Evolutionary conservation across 2,888 invertebrate genomes (phyloP), one percentile per base, ranked within the genome.

Genomic region (Nebria salina): DNA sequence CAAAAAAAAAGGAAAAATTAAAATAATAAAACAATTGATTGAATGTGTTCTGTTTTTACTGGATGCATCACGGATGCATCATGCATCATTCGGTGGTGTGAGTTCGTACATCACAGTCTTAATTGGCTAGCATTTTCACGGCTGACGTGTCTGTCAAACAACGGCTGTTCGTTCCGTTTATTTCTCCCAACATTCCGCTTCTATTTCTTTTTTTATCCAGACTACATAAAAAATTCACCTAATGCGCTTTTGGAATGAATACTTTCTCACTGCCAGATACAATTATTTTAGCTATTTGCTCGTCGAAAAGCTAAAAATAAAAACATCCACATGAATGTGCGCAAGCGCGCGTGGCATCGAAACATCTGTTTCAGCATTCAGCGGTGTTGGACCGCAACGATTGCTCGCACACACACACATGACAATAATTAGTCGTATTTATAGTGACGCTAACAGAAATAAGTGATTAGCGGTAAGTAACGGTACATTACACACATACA

Each of bases 241-340:
- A 20, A 70, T 54, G 54, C 54, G 54, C 54, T 54, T 54, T 54
- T 54, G 54, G 70, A 70, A 70, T 34, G 70, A 70, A 26, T 70
- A 64, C 64, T 77, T 64, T 73, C 65, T 78, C 72, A 72, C 78
- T 82, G 86, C 83, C 86, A 84, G 82, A 83, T 85, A 85, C 86
- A 86, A 87, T 87, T 86, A 87, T 87, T 86, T 85, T 85, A 86
- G 84, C 85, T 86, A 86, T 87, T 87, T 85, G 85, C 85, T 13
- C 54, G 54, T 54, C 84, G 75, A 70, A 26, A 76, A 76, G 76
- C 85, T 83, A 85, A 85, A 84, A 85, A 85, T 85, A 84, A 84
- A 79, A 83, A 78, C 82, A 76, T 66, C 74, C 9, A 9, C 74
- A 20, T 41, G 64, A 73, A 13, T 15, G 34, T 2, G 54, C 54